Conservation (phyloP, 2,888 invertebrate genomes). For the Tethea ocularis region DNA sequence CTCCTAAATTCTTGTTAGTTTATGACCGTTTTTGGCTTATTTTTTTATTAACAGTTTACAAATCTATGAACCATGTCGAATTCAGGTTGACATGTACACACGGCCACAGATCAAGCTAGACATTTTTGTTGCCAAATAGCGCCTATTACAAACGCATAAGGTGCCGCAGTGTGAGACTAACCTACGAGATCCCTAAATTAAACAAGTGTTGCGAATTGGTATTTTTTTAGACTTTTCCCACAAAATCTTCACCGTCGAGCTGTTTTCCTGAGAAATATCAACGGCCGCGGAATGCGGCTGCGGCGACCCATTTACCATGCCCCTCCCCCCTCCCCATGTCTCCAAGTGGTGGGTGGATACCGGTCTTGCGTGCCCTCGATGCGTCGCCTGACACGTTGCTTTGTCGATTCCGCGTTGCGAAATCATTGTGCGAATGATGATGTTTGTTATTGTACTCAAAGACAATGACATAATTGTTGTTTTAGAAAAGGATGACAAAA, state of each 20-base stretch:
- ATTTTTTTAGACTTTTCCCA: neutral
- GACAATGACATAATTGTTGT: neutral
- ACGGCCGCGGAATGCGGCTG: conserved; percentile 69
- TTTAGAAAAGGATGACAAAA: neutral
- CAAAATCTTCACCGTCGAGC: conserved; percentile 24
- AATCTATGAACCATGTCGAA: too few relatives aligned
- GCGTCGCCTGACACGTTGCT: conserved; percentile 34
- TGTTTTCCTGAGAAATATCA: conserved; percentile 64
- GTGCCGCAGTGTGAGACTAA: too few relatives aligned
- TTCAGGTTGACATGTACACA: neutral
- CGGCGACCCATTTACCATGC: conserved; percentile 69
- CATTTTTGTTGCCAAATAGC: too few relatives aligned
- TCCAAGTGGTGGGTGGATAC: conserved; percentile 56
- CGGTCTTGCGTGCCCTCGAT: conserved; percentile 75
- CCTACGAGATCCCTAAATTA: too few relatives aligned
- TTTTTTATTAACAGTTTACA: too few relatives aligned
- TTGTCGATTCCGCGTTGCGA: conserved; percentile 64
- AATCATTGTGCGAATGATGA: conserved; percentile 40
- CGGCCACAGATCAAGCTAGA: too few relatives aligned
- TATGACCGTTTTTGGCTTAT: too few relatives aligned
- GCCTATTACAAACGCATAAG: too few relatives aligned
- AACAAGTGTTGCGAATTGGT: too few relatives aligned
- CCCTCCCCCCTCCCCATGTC: conserved; percentile 33
- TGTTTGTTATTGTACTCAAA: conserved; percentile 30
- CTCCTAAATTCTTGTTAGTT: too few relatives aligned